A percentile compares a stretch with the other conserved stretches of the same genome.
Evolutionary conservation across 2,888 invertebrate genomes (phyloP).

Genomic region (Euclidia mi): DNA sequence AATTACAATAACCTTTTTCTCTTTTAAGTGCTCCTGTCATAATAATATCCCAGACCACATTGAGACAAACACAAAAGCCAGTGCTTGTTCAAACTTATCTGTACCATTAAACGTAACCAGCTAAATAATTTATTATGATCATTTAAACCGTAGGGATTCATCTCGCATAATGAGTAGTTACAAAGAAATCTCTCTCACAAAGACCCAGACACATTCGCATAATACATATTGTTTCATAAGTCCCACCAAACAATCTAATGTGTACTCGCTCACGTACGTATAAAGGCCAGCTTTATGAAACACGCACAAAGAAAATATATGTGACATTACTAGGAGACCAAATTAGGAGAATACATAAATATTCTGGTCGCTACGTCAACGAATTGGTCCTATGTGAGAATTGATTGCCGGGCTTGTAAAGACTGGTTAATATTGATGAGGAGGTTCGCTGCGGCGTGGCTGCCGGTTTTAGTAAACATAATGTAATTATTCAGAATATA

Average conservation of each 20-base stretch:
- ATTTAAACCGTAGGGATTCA: too few relatives aligned
- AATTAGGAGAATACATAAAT: slow-evolving; percentile 36
- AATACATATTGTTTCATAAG: slow-evolving; percentile 6
- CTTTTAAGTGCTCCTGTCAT: too few relatives aligned
- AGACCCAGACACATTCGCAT: not conserved
- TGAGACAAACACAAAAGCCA: too few relatives aligned
- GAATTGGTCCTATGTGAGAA: slow-evolving; percentile 29
- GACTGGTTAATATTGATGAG: slow-evolving; percentile 47
- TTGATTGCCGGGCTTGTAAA: slow-evolving; percentile 45
- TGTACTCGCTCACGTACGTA: slow-evolving; percentile 18
- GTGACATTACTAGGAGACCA: slow-evolving; percentile 27
- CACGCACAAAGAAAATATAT: slow-evolving; percentile 32
- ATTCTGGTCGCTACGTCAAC: slow-evolving; percentile 43
- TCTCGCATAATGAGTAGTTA: not conserved
- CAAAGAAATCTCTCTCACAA: not conserved
- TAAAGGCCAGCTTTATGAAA: slow-evolving; percentile 21
- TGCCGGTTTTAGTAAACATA: slow-evolving; percentile 5
- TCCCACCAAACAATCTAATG: slow-evolving; percentile 7
- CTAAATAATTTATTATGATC: too few relatives aligned
- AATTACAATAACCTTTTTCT: too few relatives aligned
- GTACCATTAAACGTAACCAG: too few relatives aligned
- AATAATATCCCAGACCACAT: too few relatives aligned
- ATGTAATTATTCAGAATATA: not conserved
- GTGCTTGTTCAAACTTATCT: too few relatives aligned
- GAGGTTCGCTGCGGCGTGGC: slow-evolving; percentile 18